Percentiles rank a stretch among this genome's conserved stretches.
These are phyloP conservation scores for Meriones psammophilus DNA, from an alignment of 2,797 vertebrate genomes.

Conservation along the genomic window DNA sequence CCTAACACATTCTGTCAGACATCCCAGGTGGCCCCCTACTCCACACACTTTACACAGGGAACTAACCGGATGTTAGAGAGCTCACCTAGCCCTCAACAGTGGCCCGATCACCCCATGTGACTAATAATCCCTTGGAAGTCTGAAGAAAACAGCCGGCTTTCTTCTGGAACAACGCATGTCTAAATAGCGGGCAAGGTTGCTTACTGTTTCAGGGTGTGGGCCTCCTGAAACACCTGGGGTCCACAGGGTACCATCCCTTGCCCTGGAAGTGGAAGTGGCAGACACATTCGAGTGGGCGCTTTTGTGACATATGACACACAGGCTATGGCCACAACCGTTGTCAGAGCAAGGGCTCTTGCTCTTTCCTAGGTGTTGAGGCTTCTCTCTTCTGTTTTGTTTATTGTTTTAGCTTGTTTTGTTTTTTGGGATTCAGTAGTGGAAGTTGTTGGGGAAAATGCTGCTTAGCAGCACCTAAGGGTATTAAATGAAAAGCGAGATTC, in stretches of 20 bases:
- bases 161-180: background rate
- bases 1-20: background rate
- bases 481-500: slow-evolving; percentile 2
- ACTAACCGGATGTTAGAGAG: background rate
- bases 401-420: background rate
- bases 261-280: background rate
- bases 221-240: background rate
- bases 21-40: background rate
- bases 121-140: background rate
- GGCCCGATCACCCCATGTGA: background rate
- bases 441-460: background rate
- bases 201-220: background rate
- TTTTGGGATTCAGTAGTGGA: background rate
- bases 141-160: background rate
- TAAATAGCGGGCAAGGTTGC: background rate
- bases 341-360: background rate
- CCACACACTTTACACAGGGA: background rate
- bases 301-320: background rate
- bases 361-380: background rate
- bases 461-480: background rate
- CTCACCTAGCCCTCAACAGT: too few species aligned
- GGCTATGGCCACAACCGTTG: background rate
- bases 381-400: slow-evolving; percentile 18
- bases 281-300: background rate
- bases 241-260: background rate